phyloP scores from a whole-genome alignment of 2,797 vertebrate genomes.

The Harpagifer antarcticus region DNA sequence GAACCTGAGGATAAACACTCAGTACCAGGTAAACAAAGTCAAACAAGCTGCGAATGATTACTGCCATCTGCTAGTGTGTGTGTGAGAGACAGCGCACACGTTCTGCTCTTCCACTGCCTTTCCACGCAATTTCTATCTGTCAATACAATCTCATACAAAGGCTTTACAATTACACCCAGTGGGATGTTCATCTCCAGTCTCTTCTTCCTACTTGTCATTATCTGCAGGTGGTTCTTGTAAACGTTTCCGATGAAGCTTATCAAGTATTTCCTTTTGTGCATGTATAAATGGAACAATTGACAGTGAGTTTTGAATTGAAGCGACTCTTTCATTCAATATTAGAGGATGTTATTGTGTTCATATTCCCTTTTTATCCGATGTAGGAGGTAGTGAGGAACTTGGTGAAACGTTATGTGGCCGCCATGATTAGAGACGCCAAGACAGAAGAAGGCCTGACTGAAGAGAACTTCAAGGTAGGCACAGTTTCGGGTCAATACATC shows the following conservation, averaged over 20 bases:
- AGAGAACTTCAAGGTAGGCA: slow-evolving; percentile 96
- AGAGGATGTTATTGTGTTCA: slow-evolving; percentile 16
- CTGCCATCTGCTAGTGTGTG: background rate
- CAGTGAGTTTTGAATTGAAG: background rate
- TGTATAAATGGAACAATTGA: slow-evolving; percentile 2
- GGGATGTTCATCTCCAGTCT: slow-evolving; percentile 27
- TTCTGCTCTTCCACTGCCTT: slow-evolving; percentile 6
- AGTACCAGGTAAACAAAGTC: slow-evolving; percentile 91
- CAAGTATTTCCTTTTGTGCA: slow-evolving; percentile 20
- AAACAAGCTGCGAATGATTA: slow-evolving; percentile 26
- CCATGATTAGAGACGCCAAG: slow-evolving; percentile 99
- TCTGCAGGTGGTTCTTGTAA: slow-evolving; percentile 27
- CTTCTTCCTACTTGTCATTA: slow-evolving; percentile 16
- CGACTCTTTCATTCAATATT: background rate
- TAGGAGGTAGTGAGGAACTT: slow-evolving; percentile 98
- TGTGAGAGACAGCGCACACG: slow-evolving; percentile 8
- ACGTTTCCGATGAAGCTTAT: slow-evolving; percentile 15
- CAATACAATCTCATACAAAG: slow-evolving; percentile 22
- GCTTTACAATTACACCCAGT: slow-evolving; percentile 36
- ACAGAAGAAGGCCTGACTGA: slow-evolving; percentile 98
- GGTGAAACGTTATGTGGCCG: slow-evolving; percentile 97
- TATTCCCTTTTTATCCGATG: slow-evolving; percentile 1
- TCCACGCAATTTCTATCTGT: slow-evolving; percentile 23
- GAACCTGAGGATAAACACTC: slow-evolving; percentile 95
- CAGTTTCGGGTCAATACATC: slow-evolving; percentile 1